phyloP scores from a whole-genome alignment of 2,113 vertebrate species.

The Plecturocebus donacophilus region DNA sequence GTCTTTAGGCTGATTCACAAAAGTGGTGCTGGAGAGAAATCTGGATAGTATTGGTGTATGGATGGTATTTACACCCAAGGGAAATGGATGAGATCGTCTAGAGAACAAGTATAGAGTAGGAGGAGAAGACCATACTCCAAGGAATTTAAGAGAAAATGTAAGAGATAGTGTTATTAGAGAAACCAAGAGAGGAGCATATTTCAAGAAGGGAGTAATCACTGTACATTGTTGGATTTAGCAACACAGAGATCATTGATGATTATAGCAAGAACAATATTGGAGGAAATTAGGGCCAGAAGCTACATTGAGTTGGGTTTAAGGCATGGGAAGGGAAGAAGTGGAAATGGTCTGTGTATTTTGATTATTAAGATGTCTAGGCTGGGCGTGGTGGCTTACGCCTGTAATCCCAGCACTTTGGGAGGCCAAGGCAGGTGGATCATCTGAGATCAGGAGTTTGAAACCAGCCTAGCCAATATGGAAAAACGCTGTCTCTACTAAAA shows the following conservation, averaged over 20 bases:
- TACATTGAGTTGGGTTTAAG: conserved; percentile 7
- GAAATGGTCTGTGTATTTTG: not conserved
- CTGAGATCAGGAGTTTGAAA: no score
- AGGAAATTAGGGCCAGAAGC: not conserved
- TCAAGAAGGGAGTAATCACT: not conserved
- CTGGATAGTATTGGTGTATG: not conserved
- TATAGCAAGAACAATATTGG: not conserved
- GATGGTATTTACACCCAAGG: not conserved
- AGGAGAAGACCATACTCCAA: not conserved
- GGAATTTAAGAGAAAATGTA: conserved; percentile 25
- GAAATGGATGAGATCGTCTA: not conserved
- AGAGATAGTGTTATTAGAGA: not conserved
- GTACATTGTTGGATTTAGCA: conserved; percentile 41
- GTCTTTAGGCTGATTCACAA: not conserved
- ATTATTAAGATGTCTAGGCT: not conserved
- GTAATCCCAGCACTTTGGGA: no score
- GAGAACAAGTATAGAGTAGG: not conserved
- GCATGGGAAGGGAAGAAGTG: not conserved
- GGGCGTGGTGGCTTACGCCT: no score
- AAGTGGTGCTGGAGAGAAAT: conserved; percentile 13
- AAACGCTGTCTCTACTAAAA: no score
- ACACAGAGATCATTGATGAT: not conserved
- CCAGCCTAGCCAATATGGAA: no score
- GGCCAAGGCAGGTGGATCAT: no score
- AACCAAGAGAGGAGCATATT: not conserved